phyloP scores from a whole-genome alignment of 2,113 vertebrate genomes.

The Poicephalus gulielmi region DNA sequence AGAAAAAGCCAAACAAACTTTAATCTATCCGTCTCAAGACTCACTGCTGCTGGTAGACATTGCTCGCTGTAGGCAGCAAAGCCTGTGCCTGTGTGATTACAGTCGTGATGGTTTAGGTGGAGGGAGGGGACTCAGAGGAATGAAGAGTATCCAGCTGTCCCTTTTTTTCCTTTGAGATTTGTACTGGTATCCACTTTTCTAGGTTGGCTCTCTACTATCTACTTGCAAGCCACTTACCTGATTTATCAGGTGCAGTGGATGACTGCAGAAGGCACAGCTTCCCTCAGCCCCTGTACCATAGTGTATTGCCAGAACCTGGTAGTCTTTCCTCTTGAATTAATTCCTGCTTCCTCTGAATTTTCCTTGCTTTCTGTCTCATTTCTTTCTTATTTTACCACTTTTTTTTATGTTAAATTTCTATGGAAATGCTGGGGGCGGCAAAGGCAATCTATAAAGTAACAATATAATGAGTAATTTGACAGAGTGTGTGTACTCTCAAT shows the following conservation, averaged over 20 bases:
- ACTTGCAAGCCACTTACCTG: not conserved
- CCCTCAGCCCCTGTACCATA: not conserved
- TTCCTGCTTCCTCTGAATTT: not conserved
- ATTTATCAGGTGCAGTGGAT: not conserved
- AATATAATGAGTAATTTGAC: not conserved
- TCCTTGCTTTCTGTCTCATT: not conserved
- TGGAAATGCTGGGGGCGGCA: not conserved
- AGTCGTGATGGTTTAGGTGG: not conserved
- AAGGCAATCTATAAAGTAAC: not conserved
- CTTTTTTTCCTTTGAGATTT: not conserved
- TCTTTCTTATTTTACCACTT: not conserved
- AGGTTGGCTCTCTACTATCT: not conserved
- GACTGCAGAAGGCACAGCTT: not conserved
- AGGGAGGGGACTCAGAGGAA: not conserved
- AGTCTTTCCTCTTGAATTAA: not conserved
- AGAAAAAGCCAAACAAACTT: not conserved
- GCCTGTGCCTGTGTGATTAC: not conserved
- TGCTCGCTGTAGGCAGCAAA: not conserved
- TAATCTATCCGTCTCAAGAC: not conserved
- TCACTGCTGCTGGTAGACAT: accelerated
- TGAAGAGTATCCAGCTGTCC: not conserved
- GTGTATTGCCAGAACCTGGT: not conserved
- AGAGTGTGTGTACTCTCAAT: not conserved
- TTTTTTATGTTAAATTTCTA: not conserved
- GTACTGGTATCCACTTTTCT: not conserved